Evolutionary conservation across 2,797 vertebrate genomes (phyloP).

Genomic region (Sarcoramphus papa): DNA sequence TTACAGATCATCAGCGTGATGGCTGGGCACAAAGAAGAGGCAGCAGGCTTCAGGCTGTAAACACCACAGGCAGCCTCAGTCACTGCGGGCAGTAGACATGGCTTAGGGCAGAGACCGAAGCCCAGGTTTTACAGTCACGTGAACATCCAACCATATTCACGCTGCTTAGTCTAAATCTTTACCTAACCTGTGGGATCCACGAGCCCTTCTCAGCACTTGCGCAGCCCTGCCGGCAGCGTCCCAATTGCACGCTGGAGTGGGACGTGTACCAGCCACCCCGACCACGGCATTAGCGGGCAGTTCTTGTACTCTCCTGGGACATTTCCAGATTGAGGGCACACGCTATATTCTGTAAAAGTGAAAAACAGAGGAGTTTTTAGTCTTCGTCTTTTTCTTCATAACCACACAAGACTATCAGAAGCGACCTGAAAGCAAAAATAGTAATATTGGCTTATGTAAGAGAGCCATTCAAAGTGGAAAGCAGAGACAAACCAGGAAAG

Average conservation of each 20-base stretch:
- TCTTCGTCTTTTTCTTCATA: neutral
- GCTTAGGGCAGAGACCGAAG: neutral
- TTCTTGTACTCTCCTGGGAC: neutral
- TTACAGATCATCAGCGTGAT: rapidly evolving
- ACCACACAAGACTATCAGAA: neutral
- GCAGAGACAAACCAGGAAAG: neutral
- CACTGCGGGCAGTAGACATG: rapidly evolving
- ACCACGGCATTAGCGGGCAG: rapidly evolving
- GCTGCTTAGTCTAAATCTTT: neutral
- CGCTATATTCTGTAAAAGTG: neutral
- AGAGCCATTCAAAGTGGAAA: neutral
- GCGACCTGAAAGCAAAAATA: neutral
- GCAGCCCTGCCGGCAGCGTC: neutral
- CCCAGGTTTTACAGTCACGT: rapidly evolving
- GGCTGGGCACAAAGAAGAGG: neutral
- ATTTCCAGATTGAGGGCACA: neutral
- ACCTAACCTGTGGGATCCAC: neutral
- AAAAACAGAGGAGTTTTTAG: neutral
- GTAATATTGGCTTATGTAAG: neutral
- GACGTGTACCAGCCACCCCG: neutral
- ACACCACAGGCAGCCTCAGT: neutral
- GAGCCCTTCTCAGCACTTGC: neutral
- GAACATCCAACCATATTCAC: neutral
- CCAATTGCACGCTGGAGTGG: rapidly evolving
- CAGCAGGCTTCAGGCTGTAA: neutral